phyloP scores from a whole-genome alignment of 2,113 vertebrate species.

The Notiomystis cincta region DNA sequence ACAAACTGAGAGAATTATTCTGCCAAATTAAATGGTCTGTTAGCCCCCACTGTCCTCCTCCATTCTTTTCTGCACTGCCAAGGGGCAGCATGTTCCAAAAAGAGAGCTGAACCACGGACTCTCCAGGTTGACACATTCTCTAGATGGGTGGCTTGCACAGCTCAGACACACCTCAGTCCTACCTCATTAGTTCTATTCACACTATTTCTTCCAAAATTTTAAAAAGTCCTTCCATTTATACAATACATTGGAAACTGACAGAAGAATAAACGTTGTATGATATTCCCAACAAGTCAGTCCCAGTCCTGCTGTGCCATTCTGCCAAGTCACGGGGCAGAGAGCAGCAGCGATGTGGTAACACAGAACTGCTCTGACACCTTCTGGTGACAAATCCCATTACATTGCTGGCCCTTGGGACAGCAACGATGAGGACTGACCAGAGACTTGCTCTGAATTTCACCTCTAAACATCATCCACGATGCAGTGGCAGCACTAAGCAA shows the following conservation, averaged over 20 bases:
- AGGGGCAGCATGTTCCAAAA: neutral
- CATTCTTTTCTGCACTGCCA: neutral
- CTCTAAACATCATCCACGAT: neutral
- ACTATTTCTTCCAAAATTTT: neutral
- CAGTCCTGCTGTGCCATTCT: neutral
- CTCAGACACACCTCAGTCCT: neutral
- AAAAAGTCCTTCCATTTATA: neutral
- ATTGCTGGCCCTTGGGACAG: neutral
- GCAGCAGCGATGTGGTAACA: neutral
- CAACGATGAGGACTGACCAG: neutral
- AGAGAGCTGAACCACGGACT: neutral
- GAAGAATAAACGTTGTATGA: neutral
- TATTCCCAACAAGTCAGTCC: constrained; percentile 3
- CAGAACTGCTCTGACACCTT: constrained; percentile 59
- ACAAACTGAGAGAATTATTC: neutral
- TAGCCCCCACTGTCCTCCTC: neutral
- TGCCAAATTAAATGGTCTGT: neutral
- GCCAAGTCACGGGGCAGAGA: neutral
- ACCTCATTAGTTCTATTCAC: neutral
- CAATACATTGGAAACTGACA: neutral
- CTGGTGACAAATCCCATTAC: constrained; percentile 3
- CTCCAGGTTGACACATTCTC: neutral
- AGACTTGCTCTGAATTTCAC: neutral
- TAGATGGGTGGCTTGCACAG: neutral
- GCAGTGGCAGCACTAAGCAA: neutral